Base-by-base conservation (phyloP, 1,140 invertebrate genomes). In the Drosophila lowei region DNA sequence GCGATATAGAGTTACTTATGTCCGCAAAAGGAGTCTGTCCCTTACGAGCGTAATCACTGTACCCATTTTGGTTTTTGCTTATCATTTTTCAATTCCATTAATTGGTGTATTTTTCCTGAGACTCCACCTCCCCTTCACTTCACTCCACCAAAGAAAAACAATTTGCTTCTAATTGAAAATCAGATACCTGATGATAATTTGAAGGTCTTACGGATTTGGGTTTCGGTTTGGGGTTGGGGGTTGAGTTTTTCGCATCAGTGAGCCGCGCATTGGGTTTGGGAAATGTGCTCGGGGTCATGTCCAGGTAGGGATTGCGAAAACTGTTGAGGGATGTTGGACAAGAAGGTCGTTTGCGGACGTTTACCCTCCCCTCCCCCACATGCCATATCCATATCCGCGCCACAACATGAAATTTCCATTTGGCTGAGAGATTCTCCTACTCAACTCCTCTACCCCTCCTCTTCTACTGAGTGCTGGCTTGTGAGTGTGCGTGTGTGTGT, bases 91-190 rank as follows among this genome's bases (percentile, higher is more conserved):
- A 13, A 13, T 38, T 4, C 4, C 4, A 21, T 15, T 61, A 41
- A 60, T 23, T 64, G 15, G 23, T 9, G 2, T 5, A 16, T 50
- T 8, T 11, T 15, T 34, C 9, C 18, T 23, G n/a, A 16, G 16
- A 21, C 30, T 21, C 6, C 48, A 6, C 15, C 4, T 34, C 44
- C 52, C 38, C 25, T 43, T 34, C 25, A 44, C 63, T 21, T 44
- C 47, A 38, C 53, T 62, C 42, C 42, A 49, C 23, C 42, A 18
- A 18, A 8, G 63, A 18, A 42, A 68, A 56, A 74, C 72, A 63
- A 63, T 70, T 67, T 68, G 18, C 8, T 5, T 30, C 65, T 86
- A 85, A 85, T 85, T 86, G 77, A 83, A 74, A 85, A 71, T 67
- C 77, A 48, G 74, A 86, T 67, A 79, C 72, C 74, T 59, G 21